phyloP scores from a whole-genome alignment of 1,140 invertebrate genomes.

The Cherax destructor region DNA sequence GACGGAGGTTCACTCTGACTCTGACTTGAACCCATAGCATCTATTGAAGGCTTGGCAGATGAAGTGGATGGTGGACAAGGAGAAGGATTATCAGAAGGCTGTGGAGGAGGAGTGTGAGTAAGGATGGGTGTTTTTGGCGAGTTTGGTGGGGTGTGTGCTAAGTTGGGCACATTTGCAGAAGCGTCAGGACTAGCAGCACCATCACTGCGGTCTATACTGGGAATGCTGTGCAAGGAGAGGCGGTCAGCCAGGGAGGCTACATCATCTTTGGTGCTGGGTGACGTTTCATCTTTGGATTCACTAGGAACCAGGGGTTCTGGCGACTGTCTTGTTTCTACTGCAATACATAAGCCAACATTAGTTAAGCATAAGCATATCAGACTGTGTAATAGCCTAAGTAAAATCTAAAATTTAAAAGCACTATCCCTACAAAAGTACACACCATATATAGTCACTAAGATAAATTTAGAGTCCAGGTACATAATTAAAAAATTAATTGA shows the following conservation, averaged over 20 bases:
- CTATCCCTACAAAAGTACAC: background rate
- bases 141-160: slow-evolving; percentile 67
- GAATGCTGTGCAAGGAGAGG: slow-evolving; percentile 69
- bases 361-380: background rate
- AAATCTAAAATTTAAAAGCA: background rate
- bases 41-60: slow-evolving; percentile 38
- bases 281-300: slow-evolving; percentile 57
- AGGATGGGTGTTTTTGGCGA: slow-evolving; percentile 61
- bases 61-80: slow-evolving; percentile 28
- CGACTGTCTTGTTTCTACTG: slow-evolving; percentile 56
- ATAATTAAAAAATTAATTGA: background rate
- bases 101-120: slow-evolving; percentile 58
- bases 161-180: slow-evolving; percentile 51
- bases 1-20: slow-evolving; percentile 56
- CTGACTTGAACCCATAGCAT: slow-evolving; percentile 54
- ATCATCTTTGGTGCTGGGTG: slow-evolving; percentile 63
- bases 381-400: background rate
- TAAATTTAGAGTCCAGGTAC: background rate
- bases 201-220: slow-evolving; percentile 69
- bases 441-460: background rate
- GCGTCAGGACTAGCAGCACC: slow-evolving; percentile 51
- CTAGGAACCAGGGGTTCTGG: slow-evolving; percentile 66
- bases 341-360: slow-evolving; percentile 25
- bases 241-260: slow-evolving; percentile 59
- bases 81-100: slow-evolving; percentile 6